A percentile compares a stretch with the other conserved stretches of the same genome.
phyloP scores from a whole-genome alignment of 2,113 vertebrate genomes.

The Peromyscus leucopus region DNA sequence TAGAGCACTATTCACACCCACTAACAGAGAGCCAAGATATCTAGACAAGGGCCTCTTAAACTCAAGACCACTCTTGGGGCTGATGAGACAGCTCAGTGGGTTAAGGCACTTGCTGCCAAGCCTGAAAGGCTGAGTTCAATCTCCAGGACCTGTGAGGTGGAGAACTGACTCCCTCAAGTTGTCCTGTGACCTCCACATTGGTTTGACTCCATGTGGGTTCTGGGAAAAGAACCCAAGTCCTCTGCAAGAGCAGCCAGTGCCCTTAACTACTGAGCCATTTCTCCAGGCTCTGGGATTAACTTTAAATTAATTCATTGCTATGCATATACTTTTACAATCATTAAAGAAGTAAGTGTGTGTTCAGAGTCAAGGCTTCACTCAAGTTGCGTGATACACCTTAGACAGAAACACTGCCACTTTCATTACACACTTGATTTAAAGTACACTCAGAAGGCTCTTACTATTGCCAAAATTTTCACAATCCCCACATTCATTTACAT shows the following conservation, averaged over 20 bases:
- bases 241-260: background rate
- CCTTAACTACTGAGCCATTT: background rate
- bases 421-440: background rate
- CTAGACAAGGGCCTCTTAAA: background rate
- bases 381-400: fast-evolving
- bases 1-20: background rate
- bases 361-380: background rate
- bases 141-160: background rate
- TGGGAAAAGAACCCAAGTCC: background rate
- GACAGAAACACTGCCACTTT: background rate
- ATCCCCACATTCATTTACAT: background rate
- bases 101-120: background rate
- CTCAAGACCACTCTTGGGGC: background rate
- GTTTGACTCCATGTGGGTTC: background rate
- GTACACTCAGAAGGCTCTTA: background rate
- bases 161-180: background rate
- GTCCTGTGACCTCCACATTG: background rate
- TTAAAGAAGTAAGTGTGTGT: background rate
- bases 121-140: background rate
- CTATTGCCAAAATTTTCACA: background rate
- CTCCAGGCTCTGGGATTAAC: background rate
- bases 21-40: background rate
- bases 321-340: background rate
- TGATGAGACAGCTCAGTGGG: background rate
- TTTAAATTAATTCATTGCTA: background rate